Percentiles rank a stretch among this genome's conserved stretches.
Evolutionary conservation across 2,888 invertebrate species (phyloP).

Genomic region (Dryomyza anilis): DNA sequence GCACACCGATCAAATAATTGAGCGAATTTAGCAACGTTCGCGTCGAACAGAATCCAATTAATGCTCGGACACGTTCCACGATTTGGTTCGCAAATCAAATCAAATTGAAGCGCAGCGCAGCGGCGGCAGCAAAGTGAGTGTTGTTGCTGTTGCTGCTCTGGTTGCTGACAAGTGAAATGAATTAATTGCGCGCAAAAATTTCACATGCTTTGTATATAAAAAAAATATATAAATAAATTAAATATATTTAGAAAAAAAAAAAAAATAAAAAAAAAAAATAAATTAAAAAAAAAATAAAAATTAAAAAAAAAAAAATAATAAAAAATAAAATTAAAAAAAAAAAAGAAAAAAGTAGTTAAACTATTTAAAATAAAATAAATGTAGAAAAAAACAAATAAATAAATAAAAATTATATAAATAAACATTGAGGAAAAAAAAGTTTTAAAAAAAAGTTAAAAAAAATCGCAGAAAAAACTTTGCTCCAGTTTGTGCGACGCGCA

Average conservation of each 20-base stretch:
- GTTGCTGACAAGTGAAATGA: constrained; percentile 16
- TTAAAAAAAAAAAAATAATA: constrained; percentile 23
- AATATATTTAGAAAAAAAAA: not conserved
- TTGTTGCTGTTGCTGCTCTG: not conserved
- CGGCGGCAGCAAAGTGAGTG: too few species aligned
- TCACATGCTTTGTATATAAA: not conserved
- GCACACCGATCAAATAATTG: too few species aligned
- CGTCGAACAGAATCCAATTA: too few species aligned
- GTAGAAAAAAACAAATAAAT: too few species aligned
- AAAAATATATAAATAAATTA: not conserved
- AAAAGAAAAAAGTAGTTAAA: not conserved
- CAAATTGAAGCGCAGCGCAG: not conserved
- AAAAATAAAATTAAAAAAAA: constrained; percentile 1
- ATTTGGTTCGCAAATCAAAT: not conserved
- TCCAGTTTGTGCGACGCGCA: too few species aligned
- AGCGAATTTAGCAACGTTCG: too few species aligned
- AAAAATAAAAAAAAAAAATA: constrained; percentile 1
- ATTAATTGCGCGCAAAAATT: constrained; percentile 16
- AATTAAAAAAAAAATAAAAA: constrained; percentile 14
- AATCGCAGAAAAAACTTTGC: too few species aligned
- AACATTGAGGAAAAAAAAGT: too few species aligned
- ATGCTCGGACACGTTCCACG: not conserved
- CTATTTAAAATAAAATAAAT: not conserved
- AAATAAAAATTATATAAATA: too few species aligned
- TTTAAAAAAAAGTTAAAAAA: too few species aligned